A percentile compares a stretch with the other conserved stretches of the same genome.
These are phyloP conservation scores for Marcusenius ussheri DNA, from an alignment of 2,113 vertebrate species.

Conservation along the genomic window DNA sequence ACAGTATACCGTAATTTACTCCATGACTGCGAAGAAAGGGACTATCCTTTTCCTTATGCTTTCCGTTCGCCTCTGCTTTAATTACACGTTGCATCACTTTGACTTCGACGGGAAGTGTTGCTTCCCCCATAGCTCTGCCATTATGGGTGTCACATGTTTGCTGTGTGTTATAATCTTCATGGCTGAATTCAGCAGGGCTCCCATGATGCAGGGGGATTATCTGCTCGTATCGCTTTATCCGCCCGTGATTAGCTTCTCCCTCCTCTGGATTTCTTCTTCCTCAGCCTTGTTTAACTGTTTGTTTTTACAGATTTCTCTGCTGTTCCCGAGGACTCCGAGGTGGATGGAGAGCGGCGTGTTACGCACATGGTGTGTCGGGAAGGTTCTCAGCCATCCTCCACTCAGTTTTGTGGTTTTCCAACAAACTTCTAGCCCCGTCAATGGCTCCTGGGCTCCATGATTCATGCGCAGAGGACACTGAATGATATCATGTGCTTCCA, in stretches of 20 bases:
- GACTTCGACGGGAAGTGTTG: not conserved
- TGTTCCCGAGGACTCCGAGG: not conserved
- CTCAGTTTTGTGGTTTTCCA: not conserved
- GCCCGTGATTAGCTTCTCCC: constrained; percentile 12
- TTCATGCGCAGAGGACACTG: not conserved
- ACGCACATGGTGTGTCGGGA: not conserved
- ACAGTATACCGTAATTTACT: not conserved
- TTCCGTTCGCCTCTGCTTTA: not conserved
- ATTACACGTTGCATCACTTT: not conserved
- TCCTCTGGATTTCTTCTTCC: not conserved
- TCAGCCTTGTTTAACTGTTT: constrained; percentile 10
- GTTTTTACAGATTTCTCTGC: not conserved
- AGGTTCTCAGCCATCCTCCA: not conserved
- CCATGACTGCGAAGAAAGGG: not conserved
- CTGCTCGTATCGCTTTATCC: constrained; percentile 3
- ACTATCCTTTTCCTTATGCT: not conserved
- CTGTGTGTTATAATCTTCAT: constrained; percentile 17
- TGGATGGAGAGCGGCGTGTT: not conserved
- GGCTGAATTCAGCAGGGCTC: constrained; percentile 9
- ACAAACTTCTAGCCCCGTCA: not conserved
- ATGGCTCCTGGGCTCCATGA: not conserved
- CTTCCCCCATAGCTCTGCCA: constrained; percentile 6
- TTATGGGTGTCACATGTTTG: constrained; percentile 14
- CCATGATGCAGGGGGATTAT: constrained; percentile 14
- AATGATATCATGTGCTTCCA: not conserved